Evolutionary conservation across 2,888 invertebrate genomes (phyloP), one percentile per base, ranked within the genome.

Genomic region (Oscheius sp.): DNA sequence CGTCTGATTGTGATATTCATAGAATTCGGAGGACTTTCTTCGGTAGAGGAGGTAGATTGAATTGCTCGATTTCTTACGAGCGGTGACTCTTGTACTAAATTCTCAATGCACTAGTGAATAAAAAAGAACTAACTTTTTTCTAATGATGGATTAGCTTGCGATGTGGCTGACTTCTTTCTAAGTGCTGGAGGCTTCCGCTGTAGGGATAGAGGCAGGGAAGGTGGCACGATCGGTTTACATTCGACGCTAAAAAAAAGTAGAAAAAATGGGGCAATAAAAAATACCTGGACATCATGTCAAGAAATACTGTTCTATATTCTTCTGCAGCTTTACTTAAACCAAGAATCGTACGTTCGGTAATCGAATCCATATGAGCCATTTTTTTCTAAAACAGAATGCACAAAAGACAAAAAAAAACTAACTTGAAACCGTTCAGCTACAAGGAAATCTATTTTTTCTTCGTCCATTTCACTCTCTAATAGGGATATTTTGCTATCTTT

Each of bases 341-440:
- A 6, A 43, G 27, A 43, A 70, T 49, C 9, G 70, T 46, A 25
- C 58, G n/a, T 27, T 70, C 58, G 13, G 49, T 59, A 16, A 70
- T 45, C 16, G 58, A 23, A 6, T 43, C 46, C 45, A 70, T 16
- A 46, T 70, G 58, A 0, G 7, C 29, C 35, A 70, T 35, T 49
- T 70, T 70, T 56, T 46, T 70, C 70, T 27, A 53, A 7, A 29
- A 25, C 7, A n/a, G 27, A 13, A 13, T 23, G 56, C 2, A 18
- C 18, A 5, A 9, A 23, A 9, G 2, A 46, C 1, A 52, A 13
- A 29, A 21, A 16, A 58, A 25, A 6, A 46, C 35, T 23, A 16
- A 70, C 70, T 49, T 70, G 41, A 58, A 70, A 59, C 0, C 59
- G 58, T 35, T 70, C 58, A 18, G 58, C 59, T 2, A 70, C 59